Evolutionary conservation across 2,888 invertebrate species (phyloP).

Genomic region (Trissoscelio sp.): DNA sequence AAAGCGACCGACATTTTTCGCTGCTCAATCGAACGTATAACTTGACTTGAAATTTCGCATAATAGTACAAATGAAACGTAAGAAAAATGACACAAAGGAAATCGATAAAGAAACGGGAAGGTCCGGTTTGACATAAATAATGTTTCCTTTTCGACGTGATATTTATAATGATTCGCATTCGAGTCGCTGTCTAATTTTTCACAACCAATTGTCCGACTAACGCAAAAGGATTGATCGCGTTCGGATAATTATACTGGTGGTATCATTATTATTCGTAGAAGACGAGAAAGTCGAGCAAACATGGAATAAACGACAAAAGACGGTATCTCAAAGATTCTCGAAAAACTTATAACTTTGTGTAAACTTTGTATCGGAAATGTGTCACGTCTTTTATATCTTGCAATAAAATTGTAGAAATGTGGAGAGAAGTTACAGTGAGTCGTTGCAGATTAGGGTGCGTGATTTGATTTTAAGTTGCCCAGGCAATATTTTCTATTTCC

Average conservation of each 20-base stretch:
- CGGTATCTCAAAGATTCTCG: slow-evolving; percentile 27
- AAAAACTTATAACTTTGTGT: slow-evolving; percentile 39
- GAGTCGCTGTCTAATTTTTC: slow-evolving; percentile 37
- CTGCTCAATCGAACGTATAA: slow-evolving; percentile 28
- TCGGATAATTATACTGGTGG: slow-evolving; percentile 18
- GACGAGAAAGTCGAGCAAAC: slow-evolving; percentile 16
- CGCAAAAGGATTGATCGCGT: slow-evolving; percentile 17
- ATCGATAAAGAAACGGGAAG: slow-evolving; percentile 36
- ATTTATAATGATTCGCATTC: slow-evolving; percentile 39
- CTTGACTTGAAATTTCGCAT: slow-evolving; percentile 23
- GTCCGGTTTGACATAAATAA: slow-evolving; percentile 51
- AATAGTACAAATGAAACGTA: slow-evolving; percentile 12
- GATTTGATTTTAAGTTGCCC: slow-evolving; percentile 50
- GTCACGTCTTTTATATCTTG: slow-evolving; percentile 52
- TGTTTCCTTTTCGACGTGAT: slow-evolving; percentile 36
- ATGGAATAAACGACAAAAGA: slow-evolving; percentile 34
- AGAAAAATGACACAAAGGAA: slow-evolving; percentile 28
- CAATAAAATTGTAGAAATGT: slow-evolving; percentile 51
- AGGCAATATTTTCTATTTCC: slow-evolving; percentile 29
- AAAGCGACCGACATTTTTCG: too few relatives aligned
- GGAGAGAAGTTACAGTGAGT: slow-evolving; percentile 28
- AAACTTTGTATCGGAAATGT: slow-evolving; percentile 60
- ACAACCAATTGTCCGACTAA: slow-evolving; percentile 53
- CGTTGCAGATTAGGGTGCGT: slow-evolving; percentile 51
- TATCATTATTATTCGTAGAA: background rate